These are phyloP conservation scores for Oryzias woworae DNA, from an alignment of 2,113 vertebrate genomes.

Conservation along the genomic window DNA sequence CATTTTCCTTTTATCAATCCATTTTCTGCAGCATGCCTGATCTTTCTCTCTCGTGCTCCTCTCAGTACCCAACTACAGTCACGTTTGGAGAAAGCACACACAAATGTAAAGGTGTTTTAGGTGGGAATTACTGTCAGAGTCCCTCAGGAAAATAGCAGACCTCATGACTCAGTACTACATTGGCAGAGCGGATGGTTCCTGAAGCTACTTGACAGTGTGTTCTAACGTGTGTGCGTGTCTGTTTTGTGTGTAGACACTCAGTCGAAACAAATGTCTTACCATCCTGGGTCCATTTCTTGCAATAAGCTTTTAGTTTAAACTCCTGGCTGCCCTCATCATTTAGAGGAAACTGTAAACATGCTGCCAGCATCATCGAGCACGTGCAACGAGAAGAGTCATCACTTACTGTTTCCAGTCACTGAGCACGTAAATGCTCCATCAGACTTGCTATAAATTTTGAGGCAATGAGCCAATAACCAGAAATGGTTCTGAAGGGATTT, in stretches of 20 bases:
- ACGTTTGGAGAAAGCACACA: slow-evolving; percentile 31
- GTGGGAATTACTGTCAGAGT: slow-evolving; percentile 35
- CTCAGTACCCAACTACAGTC: slow-evolving; percentile 5
- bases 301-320: slow-evolving; percentile 27
- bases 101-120: slow-evolving; percentile 9
- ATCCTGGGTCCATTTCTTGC: slow-evolving; percentile 15
- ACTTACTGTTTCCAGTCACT: slow-evolving; percentile 53
- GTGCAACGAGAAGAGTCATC: slow-evolving; percentile 29
- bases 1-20: background rate
- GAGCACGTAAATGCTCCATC: slow-evolving; percentile 24
- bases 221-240: slow-evolving; percentile 25
- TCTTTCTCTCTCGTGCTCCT: no score
- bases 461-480: slow-evolving; percentile 6
- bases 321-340: slow-evolving; percentile 28
- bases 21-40: background rate
- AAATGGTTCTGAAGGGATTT: no score
- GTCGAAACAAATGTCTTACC: slow-evolving; percentile 6
- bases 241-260: background rate
- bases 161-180: slow-evolving; percentile 60
- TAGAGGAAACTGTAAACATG: slow-evolving; percentile 11
- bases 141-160: slow-evolving; percentile 41
- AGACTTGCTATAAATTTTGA: slow-evolving; percentile 27
- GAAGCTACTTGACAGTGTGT: slow-evolving; percentile 48
- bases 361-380: slow-evolving; percentile 20
- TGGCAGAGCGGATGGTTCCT: slow-evolving; percentile 28